Evolutionary conservation across 2,797 vertebrate genomes (phyloP).

Genomic region (Tragopan temminckii): DNA sequence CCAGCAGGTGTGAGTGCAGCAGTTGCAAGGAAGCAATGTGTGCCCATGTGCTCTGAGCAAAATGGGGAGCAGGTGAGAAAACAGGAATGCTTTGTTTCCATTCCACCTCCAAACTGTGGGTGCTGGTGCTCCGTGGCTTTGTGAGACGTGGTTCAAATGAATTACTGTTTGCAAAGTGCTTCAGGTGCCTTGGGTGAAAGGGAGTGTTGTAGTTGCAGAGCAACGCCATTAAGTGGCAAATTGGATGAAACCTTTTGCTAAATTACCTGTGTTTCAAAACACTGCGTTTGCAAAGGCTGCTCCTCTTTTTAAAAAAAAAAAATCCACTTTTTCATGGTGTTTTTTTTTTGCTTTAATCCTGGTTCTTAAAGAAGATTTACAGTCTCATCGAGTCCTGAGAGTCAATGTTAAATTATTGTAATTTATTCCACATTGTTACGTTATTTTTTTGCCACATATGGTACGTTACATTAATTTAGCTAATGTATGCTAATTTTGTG

Average conservation of each 20-base stretch:
- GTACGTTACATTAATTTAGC: slow-evolving; percentile 64
- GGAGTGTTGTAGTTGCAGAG: slow-evolving; percentile 21
- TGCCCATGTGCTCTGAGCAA: neutral
- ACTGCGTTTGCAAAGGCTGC: neutral
- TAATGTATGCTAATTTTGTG: slow-evolving; percentile 71
- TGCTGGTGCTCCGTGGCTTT: neutral
- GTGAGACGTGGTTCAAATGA: neutral
- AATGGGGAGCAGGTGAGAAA: neutral
- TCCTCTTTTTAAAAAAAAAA: neutral
- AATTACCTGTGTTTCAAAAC: slow-evolving; percentile 44
- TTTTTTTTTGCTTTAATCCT: slow-evolving; percentile 49
- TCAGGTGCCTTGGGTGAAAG: slow-evolving; percentile 53
- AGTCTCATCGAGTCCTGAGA: slow-evolving; percentile 45
- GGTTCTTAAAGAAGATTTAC: slow-evolving; percentile 68
- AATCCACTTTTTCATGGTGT: slow-evolving; percentile 19
- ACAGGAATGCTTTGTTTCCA: neutral
- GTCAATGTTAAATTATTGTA: slow-evolving; percentile 74
- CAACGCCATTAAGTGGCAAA: slow-evolving; percentile 50
- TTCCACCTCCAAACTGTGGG: rapidly evolving
- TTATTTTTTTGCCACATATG: slow-evolving; percentile 67
- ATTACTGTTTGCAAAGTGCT: neutral
- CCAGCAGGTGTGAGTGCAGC: neutral
- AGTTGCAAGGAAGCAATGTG: neutral
- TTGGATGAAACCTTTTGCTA: slow-evolving; percentile 48
- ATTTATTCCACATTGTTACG: slow-evolving; percentile 69